Conservation (phyloP, 2,113 vertebrate species). For the Istiophorus platypterus region DNA sequence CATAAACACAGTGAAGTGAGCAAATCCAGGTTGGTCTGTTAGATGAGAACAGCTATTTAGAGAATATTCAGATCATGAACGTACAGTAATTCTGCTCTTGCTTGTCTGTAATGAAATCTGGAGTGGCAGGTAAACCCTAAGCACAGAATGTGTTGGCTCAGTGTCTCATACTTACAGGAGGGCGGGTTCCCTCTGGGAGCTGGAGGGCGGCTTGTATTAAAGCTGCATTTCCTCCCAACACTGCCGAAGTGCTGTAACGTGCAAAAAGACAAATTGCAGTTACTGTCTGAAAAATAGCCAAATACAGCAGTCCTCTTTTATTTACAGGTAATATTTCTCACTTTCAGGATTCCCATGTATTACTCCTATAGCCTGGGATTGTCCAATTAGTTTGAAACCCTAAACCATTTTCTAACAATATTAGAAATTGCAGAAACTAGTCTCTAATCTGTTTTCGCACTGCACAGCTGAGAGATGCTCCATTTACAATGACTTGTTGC, state of each 20-base stretch:
- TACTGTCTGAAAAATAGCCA: slow-evolving; percentile 31
- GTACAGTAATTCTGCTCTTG: slow-evolving; percentile 23
- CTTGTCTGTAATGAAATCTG: slow-evolving; percentile 54
- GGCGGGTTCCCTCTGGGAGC: slow-evolving; percentile 41
- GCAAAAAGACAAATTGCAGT: slow-evolving; percentile 59
- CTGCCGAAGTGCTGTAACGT: slow-evolving; percentile 49
- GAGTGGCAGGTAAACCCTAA: slow-evolving; percentile 45
- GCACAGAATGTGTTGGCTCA: slow-evolving; percentile 29
- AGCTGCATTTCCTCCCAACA: slow-evolving; percentile 47
- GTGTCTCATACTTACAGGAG: slow-evolving; percentile 37
- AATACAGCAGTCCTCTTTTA: slow-evolving; percentile 47
- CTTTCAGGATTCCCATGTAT: slow-evolving; percentile 13
- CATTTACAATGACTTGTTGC: slow-evolving; percentile 15
- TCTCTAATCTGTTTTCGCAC: slow-evolving; percentile 16
- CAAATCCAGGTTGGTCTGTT: neutral
- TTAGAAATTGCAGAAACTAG: slow-evolving; percentile 25
- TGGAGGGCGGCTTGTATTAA: slow-evolving; percentile 47
- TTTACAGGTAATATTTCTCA: slow-evolving; percentile 54
- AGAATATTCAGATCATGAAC: slow-evolving; percentile 19
- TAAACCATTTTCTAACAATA: slow-evolving; percentile 25
- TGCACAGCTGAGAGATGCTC: neutral
- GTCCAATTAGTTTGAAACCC: slow-evolving; percentile 37
- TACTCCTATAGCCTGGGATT: slow-evolving; percentile 33
- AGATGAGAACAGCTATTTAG: slow-evolving; percentile 4
- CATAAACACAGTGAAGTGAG: neutral